Base-by-base conservation (phyloP, 2,888 invertebrate genomes). In the Phoenoteleia sp. region DNA sequence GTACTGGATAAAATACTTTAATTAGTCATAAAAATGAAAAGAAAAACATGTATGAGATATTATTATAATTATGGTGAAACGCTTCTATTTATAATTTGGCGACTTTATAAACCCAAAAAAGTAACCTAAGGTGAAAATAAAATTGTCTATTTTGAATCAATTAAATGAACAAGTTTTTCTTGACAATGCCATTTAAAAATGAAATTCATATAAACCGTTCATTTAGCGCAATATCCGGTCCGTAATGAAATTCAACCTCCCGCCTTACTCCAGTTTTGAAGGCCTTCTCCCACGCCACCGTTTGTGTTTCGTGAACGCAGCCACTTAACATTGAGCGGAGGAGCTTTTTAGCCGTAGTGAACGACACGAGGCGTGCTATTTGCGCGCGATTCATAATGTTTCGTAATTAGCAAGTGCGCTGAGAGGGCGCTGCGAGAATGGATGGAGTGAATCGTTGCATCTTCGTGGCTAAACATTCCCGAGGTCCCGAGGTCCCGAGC, bases 381-480 rank as follows among this genome's bases (percentile, higher is more conserved):
- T 67, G 27, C 58, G 49, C 49, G 42, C 66, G 33, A 80, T 74
- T 74, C 66, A 67, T 67, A 33, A 60, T 62, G 60, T 81, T 60
- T 74, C 60, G 74, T 81, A 81, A 81, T 74, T 81, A 67, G 52
- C 33, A 15, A 45, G 52, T 15, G 36, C 21, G 54, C 15, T 36
- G 60, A 47, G 49, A 49, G 45, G 13, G 39, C 66, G 15, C 25
- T 47, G 33, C 76, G 76, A 52, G 66, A 56, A 47, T 19, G 27
- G 47, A 27, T 25, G 5, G 60, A 45, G 42, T 23, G 60, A 72
- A 72, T 56, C 72, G 56, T 67, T 60, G 60, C 67, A 67, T 81
- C 81, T 74, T 81, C 33, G 81, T 56, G 60, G 60, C 74, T 52
- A 81, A 81, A 81, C 67, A 81, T 81, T 80, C n/a, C n/a, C n/a